Percentiles rank a stretch among this genome's conserved stretches.
Conservation (phyloP, 2,797 vertebrate species). For the Gorsachius magnificus region DNA sequence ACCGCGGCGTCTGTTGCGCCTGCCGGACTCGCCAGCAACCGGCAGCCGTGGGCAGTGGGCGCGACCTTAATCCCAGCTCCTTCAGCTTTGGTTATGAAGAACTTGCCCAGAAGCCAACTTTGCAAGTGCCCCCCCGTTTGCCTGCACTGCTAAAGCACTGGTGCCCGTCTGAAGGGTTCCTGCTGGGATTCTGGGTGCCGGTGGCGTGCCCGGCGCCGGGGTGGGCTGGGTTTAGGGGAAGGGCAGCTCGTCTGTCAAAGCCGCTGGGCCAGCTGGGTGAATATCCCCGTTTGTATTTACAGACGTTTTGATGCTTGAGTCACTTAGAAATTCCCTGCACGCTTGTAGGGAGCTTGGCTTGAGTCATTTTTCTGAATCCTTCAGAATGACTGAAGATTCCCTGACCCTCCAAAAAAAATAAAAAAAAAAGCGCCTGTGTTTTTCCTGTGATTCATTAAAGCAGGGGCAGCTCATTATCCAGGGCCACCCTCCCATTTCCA, state of each 20-base stretch:
- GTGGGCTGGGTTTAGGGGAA: neutral
- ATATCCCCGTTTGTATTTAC: neutral
- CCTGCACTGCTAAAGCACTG: rapidly evolving
- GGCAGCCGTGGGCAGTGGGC: neutral
- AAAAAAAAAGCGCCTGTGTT: neutral
- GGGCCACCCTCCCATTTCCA: slow-evolving; percentile 70
- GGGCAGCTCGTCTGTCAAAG: neutral
- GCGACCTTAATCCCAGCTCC: too few relatives aligned
- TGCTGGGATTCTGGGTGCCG: rapidly evolving
- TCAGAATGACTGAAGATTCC: slow-evolving; percentile 12
- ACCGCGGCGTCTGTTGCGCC: neutral
- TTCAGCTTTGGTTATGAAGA: neutral
- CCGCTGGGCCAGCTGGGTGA: neutral
- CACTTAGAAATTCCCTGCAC: neutral
- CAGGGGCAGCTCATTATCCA: slow-evolving; percentile 30
- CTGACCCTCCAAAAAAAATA: neutral
- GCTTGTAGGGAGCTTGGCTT: neutral
- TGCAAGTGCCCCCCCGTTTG: rapidly evolving
- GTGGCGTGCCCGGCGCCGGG: neutral
- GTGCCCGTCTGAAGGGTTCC: neutral
- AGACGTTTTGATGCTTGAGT: neutral
- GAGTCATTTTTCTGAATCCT: slow-evolving; percentile 6
- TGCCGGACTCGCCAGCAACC: neutral
- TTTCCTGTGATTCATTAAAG: slow-evolving; percentile 78
- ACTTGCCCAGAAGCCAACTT: neutral